Percentiles rank a stretch among this genome's conserved stretches.
Conservation (phyloP, 2,797 vertebrate genomes). For the Brotula barbata region DNA sequence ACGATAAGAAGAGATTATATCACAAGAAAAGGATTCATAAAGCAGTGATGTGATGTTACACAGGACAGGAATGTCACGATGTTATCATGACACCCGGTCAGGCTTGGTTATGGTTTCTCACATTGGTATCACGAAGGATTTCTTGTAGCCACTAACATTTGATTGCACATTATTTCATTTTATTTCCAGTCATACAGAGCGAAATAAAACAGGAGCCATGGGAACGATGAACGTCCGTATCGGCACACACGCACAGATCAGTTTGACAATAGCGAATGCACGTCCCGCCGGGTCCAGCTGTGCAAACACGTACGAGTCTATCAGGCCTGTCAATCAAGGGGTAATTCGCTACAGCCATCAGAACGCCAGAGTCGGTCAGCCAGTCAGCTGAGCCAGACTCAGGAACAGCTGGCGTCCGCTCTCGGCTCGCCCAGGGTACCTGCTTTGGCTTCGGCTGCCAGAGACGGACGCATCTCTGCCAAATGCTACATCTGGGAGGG, state of each 20-base stretch:
- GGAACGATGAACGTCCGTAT: too few species aligned
- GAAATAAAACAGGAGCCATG: too few species aligned
- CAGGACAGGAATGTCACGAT: constrained; percentile 1
- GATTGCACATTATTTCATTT: background rate
- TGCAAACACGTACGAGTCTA: constrained; percentile 44
- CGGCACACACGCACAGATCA: too few species aligned
- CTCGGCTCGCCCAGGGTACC: constrained; percentile 57
- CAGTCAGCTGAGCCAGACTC: constrained; percentile 43
- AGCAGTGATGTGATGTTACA: constrained; percentile 16
- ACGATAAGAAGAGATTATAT: constrained; percentile 5
- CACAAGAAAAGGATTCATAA: constrained; percentile 19
- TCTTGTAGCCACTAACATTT: background rate
- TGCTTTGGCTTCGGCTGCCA: constrained; percentile 53
- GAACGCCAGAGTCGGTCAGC: constrained; percentile 45
- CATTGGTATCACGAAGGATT: background rate
- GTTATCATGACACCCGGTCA: constrained; percentile 6
- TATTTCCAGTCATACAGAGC: background rate
- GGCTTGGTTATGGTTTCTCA: background rate
- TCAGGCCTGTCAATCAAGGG: constrained; percentile 66
- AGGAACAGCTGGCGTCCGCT: constrained; percentile 67
- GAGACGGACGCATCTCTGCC: constrained; percentile 40
- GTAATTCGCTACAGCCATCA: constrained; percentile 42
- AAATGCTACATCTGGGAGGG: constrained; percentile 50
- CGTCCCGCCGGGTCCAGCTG: constrained; percentile 37
- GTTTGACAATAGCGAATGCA: constrained; percentile 18